A percentile compares a stretch with the other conserved stretches of the same genome.
Evolutionary conservation across 1,140 invertebrate genomes (phyloP).

Genomic region (Hypsibius dujardini): DNA sequence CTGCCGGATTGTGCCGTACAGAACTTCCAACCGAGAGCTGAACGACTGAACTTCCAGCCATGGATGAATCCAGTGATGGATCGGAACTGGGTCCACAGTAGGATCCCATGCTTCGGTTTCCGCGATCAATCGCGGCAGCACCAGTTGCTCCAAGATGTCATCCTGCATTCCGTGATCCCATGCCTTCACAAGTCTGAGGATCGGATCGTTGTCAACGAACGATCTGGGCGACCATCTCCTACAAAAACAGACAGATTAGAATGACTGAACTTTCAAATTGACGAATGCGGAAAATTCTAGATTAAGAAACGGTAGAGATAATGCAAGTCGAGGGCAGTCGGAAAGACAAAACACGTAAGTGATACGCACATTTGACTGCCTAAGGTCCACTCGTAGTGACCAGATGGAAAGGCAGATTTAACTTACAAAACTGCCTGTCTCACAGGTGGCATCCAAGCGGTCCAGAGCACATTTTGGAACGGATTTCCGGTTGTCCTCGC

Average conservation of each 20-base stretch:
- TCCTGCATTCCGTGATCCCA: constrained; percentile 69
- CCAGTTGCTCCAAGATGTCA: constrained; percentile 58
- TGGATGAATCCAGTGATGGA: constrained; percentile 89
- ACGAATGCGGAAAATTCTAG: too few species aligned
- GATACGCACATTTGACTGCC: not conserved
- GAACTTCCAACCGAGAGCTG: constrained; percentile 49
- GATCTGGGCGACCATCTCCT: constrained; percentile 28
- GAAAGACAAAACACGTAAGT: not conserved
- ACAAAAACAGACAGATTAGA: not conserved
- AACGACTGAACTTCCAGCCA: constrained; percentile 56
- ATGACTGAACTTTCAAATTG: too few species aligned
- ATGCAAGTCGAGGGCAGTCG: too few species aligned
- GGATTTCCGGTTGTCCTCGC: constrained; percentile 27
- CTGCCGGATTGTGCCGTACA: constrained; percentile 78
- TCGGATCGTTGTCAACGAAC: constrained; percentile 41
- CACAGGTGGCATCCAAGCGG: constrained; percentile 65
- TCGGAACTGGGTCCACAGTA: constrained; percentile 70
- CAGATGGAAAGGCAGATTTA: not conserved
- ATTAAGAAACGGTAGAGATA: too few species aligned
- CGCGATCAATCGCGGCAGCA: constrained; percentile 54
- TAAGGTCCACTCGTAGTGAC: not conserved
- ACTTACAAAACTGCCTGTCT: constrained; percentile 48
- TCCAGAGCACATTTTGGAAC: constrained; percentile 52
- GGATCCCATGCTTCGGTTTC: constrained; percentile 87
- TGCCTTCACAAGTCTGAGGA: constrained; percentile 57